Percentiles rank a stretch among this genome's conserved stretches.
Conservation (phyloP, 1,140 invertebrate species). For the Drosophila virilis region DNA sequence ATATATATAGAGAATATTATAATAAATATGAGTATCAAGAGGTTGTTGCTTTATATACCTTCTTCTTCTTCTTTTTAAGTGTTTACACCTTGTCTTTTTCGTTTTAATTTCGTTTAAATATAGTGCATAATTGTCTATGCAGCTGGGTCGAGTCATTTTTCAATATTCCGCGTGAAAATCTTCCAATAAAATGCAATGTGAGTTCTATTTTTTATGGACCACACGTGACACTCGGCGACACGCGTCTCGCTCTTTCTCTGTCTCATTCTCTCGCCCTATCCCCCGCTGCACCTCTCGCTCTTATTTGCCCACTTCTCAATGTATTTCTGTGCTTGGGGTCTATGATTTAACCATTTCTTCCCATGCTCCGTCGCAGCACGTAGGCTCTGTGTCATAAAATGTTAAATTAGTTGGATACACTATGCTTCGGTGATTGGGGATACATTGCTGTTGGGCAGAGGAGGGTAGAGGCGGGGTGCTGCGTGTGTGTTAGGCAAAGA, state of each 20-base stretch:
- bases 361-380: conserved; percentile 65
- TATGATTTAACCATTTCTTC: conserved; percentile 74
- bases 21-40: too few relatives aligned
- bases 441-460: neutral
- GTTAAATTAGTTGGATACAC: conserved; percentile 74
- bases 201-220: conserved; percentile 76
- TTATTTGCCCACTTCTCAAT: neutral
- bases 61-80: too few relatives aligned
- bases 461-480: neutral
- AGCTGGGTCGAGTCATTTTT: conserved; percentile 6
- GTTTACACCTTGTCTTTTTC: too few relatives aligned
- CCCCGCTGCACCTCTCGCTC: neutral
- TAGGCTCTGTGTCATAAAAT: conserved; percentile 75
- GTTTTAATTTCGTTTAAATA: too few relatives aligned
- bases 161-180: conserved; percentile 22
- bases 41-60: too few relatives aligned
- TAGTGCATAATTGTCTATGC: too few relatives aligned
- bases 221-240: conserved; percentile 56
- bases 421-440: conserved; percentile 33
- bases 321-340: conserved; percentile 37
- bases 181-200: conserved; percentile 28
- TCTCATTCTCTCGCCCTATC: neutral
- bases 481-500: neutral
- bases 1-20: too few relatives aligned
- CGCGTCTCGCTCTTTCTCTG: neutral